Conservation (phyloP, 1,140 invertebrate genomes). For the Meteorus sp. region DNA sequence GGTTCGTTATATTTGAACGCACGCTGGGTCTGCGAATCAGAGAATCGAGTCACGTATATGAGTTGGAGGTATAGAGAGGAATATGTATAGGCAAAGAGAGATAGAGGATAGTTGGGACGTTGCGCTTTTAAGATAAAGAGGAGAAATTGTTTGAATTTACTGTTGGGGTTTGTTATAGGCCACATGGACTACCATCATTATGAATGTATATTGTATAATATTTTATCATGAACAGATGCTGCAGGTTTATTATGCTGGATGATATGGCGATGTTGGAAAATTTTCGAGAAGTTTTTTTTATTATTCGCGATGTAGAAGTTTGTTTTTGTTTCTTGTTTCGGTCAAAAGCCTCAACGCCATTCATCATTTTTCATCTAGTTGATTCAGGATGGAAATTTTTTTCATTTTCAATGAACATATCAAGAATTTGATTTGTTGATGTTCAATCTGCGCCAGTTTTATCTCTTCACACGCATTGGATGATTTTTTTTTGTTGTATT, state of each 20-base stretch:
- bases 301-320: no score
- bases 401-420: no score
- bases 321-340: no score
- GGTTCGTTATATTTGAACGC: slow-evolving; percentile 18
- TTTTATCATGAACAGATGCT: slow-evolving; percentile 20
- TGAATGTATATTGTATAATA: no score
- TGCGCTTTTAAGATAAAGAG: slow-evolving; percentile 19
- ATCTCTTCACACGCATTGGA: no score
- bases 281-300: neutral
- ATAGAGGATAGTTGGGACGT: slow-evolving; percentile 6
- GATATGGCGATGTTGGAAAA: neutral
- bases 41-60: slow-evolving; percentile 1
- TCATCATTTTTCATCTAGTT: no score
- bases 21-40: slow-evolving; percentile 1
- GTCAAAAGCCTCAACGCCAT: no score
- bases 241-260: neutral
- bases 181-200: slow-evolving; percentile 15
- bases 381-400: no score
- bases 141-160: slow-evolving; percentile 19
- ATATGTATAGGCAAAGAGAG: slow-evolving; percentile 2
- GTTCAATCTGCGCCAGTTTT: no score
- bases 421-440: no score
- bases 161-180: slow-evolving; percentile 11
- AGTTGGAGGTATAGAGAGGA: neutral
- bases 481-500: no score